Conservation (phyloP, 2,888 invertebrate species). For the Matsumyia berberina region DNA sequence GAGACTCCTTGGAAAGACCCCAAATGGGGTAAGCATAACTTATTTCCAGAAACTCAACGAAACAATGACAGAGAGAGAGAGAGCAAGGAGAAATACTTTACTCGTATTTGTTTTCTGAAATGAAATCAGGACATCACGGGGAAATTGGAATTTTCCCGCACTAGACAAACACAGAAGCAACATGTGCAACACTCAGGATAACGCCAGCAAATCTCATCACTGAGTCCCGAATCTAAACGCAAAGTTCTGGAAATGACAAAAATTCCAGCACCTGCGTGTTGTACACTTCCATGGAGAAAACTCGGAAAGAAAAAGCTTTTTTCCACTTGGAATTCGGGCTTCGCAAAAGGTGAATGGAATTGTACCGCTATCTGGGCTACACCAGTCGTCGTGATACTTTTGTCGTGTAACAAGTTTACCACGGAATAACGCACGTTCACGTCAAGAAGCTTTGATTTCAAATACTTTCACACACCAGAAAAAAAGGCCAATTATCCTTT, state of each 20-base stretch:
- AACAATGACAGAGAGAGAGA: constrained; percentile 8
- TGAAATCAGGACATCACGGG: constrained; percentile 47
- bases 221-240: neutral
- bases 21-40: constrained; percentile 13
- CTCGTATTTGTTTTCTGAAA: constrained; percentile 13
- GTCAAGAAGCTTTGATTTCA: constrained; percentile 25
- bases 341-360: constrained; percentile 71
- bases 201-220: no score
- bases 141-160: constrained; percentile 45
- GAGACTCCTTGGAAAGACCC: no score
- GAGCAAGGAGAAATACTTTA: no score
- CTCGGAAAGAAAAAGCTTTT: constrained; percentile 50
- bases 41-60: constrained; percentile 43
- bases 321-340: constrained; percentile 63
- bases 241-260: constrained; percentile 28
- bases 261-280: constrained; percentile 51
- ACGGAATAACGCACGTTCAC: constrained; percentile 56
- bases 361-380: constrained; percentile 73
- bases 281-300: constrained; percentile 33
- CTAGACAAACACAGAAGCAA: constrained; percentile 66
- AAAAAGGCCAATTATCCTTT: constrained; percentile 26
- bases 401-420: constrained; percentile 73
- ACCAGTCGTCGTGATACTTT: constrained; percentile 75
- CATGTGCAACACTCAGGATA: constrained; percentile 64
- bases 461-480: neutral